phyloP scores from a whole-genome alignment of 2,888 invertebrate genomes.

The Osmoderma eremita region DNA sequence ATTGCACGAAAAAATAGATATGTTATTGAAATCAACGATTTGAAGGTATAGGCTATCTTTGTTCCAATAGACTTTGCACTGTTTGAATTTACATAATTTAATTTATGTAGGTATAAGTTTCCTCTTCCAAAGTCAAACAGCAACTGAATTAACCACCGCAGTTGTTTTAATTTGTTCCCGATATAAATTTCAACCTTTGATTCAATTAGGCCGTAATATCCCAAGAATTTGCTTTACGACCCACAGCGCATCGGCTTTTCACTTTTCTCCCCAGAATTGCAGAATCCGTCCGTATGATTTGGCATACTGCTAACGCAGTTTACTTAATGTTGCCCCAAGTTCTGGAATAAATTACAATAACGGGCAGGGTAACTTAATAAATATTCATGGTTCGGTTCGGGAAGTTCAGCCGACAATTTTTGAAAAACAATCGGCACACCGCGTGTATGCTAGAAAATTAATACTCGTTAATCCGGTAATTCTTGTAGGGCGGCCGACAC shows the following conservation, averaged over 20 bases:
- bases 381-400: slow-evolving; percentile 32
- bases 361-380: slow-evolving; percentile 31
- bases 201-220: too few species aligned
- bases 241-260: background rate
- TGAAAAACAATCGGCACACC: slow-evolving; percentile 32
- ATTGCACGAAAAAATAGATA: too few species aligned
- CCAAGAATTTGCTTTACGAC: background rate
- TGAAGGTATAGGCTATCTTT: too few species aligned
- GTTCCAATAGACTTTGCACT: too few species aligned
- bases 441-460: slow-evolving; percentile 21
- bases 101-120: too few species aligned
- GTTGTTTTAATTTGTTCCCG: too few species aligned
- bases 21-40: too few species aligned
- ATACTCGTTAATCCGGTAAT: slow-evolving; percentile 33
- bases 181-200: too few species aligned
- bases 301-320: slow-evolving; percentile 24
- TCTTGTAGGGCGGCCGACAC: slow-evolving; percentile 16
- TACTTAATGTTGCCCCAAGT: slow-evolving; percentile 22
- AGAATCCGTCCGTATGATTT: slow-evolving; percentile 8
- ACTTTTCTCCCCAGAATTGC: slow-evolving; percentile 11
- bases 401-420: slow-evolving; percentile 24
- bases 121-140: too few species aligned
- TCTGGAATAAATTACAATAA: slow-evolving; percentile 31
- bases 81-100: too few species aligned
- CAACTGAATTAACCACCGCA: too few species aligned